Base-by-base conservation (phyloP, 2,888 invertebrate species). In the Orgyia antiqua region DNA sequence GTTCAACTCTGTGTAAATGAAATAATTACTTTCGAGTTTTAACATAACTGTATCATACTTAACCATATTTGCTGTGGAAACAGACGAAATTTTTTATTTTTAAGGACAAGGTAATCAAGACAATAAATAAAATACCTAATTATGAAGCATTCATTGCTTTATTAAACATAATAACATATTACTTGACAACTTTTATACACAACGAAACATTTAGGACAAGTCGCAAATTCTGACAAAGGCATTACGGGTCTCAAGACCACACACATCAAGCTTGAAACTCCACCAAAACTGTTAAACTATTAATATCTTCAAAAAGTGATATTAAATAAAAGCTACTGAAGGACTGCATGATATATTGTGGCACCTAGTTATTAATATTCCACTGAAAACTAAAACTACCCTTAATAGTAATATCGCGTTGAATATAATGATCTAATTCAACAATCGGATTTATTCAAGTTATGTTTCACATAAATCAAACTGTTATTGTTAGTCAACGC, bases 111-210 rank as follows among this genome's bases (percentile, higher is more conserved):
- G n/a, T n/a, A n/a, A n/a, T n/a, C n/a, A n/a, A n/a, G n/a, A n/a
- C n/a, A n/a, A n/a, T n/a, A n/a, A n/a, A n/a, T n/a, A n/a, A n/a
- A n/a, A n/a, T n/a, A n/a, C n/a, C n/a, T n/a, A n/a, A n/a, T n/a
- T 25, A 48, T 34, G 31, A 61, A 53, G 54, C 56, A 58, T 48
- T 34, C 45, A 60, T 51, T 53, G 53, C 59, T 73, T 70, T 73
- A 74, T 71, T 70, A 51, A 28, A 58, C 47, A 62, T 59, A 63
- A 60, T 52, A 51, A 54, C 33, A 36, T 47, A 45, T 45, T 54
- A 75, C 74, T 72, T 70, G 68, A 35, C 6, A 62, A 66, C 58
- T 67, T 74, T 75, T 57, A 64, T 52, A 57, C 43, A 67, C 51
- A 59, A 57, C 57, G 58, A 68, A 72, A 71, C 65, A 53, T 54